These are phyloP conservation scores for Poliocrania exsul DNA, from an alignment of 2,797 vertebrate genomes.

Conservation along the genomic window DNA sequence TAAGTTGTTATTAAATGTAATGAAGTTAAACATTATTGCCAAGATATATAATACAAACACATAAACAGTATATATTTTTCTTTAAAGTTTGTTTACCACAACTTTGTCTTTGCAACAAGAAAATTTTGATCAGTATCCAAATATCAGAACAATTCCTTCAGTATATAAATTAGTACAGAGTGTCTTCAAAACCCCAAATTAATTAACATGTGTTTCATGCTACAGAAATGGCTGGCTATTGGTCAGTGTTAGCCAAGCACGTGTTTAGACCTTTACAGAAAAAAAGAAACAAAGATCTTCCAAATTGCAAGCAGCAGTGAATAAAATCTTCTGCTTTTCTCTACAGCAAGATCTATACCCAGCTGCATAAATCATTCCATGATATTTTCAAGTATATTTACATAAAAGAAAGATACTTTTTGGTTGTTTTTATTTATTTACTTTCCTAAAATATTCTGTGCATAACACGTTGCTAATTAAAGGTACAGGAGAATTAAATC, in stretches of 20 bases:
- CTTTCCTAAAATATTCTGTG: background rate
- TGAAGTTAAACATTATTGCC: background rate
- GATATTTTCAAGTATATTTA: background rate
- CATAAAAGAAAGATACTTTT: background rate
- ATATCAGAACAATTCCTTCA: background rate
- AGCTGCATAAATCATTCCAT: background rate
- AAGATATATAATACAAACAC: background rate
- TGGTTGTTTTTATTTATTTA: background rate
- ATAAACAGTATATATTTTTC: background rate
- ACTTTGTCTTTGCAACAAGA: background rate
- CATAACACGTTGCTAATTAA: background rate
- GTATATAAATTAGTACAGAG: background rate
- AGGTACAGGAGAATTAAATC: background rate
- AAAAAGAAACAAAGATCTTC: background rate
- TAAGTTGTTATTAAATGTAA: background rate
- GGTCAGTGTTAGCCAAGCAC: background rate
- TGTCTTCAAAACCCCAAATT: background rate
- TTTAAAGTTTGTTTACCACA: background rate
- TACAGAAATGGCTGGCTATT: background rate
- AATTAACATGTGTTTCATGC: fast-evolving
- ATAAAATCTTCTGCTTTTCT: background rate
- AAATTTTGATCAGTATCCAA: background rate
- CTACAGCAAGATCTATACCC: background rate
- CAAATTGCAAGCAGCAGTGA: background rate
- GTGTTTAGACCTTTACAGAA: background rate